Base-by-base conservation (phyloP, 2,888 invertebrate species). In the Copidosoma aretas region DNA sequence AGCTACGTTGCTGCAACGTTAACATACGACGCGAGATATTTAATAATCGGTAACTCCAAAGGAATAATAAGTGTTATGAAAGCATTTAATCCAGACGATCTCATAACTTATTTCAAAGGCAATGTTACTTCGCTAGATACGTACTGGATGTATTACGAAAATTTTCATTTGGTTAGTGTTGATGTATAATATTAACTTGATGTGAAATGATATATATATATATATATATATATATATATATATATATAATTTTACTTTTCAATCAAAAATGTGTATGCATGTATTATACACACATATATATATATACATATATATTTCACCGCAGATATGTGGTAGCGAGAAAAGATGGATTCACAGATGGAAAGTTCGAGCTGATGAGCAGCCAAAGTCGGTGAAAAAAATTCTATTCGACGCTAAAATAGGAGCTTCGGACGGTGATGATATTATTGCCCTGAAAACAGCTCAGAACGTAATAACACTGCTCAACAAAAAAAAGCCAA, bases 401-500 rank as follows among this genome's bases (percentile, higher is more conserved):
- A 79, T 78, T n/a, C 66, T 80, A 14, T 82, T 81, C 65, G 81
- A 80, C 72, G 82, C 80, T 10, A 73, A 78, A 51, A 76, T 82
- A 65, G 75, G 75, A 54, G 73, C 77, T 53, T 73, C 68, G 49
- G 77, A 72, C 3, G 41, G 64, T 17, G 79, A 82, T 54, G 74
- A 83, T 66, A 74, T 75, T 22, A 64, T 83, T 2, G 77, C 75
- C 14, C 77, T 77, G 52, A 81, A 80, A 73, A 80, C 77, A 3
- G 70, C 74, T 19, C 72, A 76, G 3, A 79, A 76, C 46, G 76
- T 77, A 12, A 76, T 83, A 39, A 73, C 76, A 32, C 32, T 32
- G 61, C 74, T 67, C 85, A 85, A 81, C 84, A 84, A 25, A 87
- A 86, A 39, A 83, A 85, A 68, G 84, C 85, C 87, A 49, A 83